Percentiles rank a stretch among this genome's conserved stretches.
Evolutionary conservation across 2,797 vertebrate genomes (phyloP).

Genomic region (Merluccius polli): DNA sequence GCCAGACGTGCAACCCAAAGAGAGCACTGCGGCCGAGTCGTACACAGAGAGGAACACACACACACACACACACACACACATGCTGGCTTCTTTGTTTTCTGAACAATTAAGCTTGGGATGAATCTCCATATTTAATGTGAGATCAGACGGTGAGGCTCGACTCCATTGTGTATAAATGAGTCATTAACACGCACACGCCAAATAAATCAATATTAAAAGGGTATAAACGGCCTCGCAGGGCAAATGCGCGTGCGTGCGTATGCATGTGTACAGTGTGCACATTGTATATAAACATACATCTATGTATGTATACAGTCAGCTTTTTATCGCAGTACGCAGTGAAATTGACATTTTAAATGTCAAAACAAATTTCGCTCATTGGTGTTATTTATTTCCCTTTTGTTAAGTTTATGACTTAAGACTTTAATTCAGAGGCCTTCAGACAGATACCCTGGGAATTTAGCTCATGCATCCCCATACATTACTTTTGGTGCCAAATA

Average conservation of each 20-base stretch:
- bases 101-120: conserved; percentile 45
- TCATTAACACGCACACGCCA: conserved; percentile 55
- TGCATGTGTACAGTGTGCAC: neutral
- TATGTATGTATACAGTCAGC: no score
- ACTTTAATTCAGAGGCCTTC: neutral
- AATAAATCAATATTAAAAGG: conserved; percentile 70
- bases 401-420: neutral
- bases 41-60: neutral
- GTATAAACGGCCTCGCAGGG: conserved; percentile 61
- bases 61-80: no score
- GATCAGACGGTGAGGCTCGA: conserved; percentile 56
- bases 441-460: neutral
- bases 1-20: no score
- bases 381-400: no score
- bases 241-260: conserved; percentile 16
- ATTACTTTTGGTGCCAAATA: neutral
- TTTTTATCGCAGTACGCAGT: no score
- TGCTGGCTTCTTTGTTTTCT: no score
- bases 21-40: no score
- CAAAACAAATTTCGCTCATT: neutral
- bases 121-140: conserved; percentile 55
- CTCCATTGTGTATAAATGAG: conserved; percentile 65
- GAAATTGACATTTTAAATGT: no score
- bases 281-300: neutral
- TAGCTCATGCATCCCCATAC: neutral